Evolutionary conservation across 1,140 invertebrate species (phyloP).

Genomic region (Philotrypesis tridentata): DNA sequence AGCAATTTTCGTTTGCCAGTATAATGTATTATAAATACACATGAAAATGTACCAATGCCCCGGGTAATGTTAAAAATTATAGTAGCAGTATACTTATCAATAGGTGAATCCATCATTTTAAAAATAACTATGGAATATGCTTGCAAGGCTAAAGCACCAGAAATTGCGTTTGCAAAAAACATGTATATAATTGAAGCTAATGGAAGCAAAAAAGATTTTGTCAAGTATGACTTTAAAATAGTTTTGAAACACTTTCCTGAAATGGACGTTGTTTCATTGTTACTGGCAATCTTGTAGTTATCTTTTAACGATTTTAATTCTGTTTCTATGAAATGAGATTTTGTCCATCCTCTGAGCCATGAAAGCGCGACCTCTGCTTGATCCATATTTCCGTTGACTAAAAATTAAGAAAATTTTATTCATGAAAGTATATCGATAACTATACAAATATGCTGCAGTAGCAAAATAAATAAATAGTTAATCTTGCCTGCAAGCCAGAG

Average conservation of each 20-base stretch:
- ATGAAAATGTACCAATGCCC: neutral
- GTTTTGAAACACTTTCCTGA: neutral
- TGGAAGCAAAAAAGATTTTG: neutral
- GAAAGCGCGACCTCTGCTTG: neutral
- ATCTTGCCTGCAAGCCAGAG: constrained; percentile 9
- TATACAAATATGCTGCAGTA: no score
- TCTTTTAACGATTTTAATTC: neutral
- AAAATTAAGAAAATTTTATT: neutral
- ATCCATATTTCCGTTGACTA: neutral
- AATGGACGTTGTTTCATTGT: neutral
- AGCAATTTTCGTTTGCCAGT: neutral
- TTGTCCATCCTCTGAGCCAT: neutral
- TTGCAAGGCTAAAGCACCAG: neutral
- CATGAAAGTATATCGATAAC: no score
- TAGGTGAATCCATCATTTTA: neutral
- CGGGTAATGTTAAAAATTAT: neutral
- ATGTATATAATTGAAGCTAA: neutral
- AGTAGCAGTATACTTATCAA: neutral
- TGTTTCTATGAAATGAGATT: neutral
- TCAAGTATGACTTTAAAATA: neutral
- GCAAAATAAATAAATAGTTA: neutral
- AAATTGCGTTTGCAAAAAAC: neutral
- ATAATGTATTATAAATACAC: neutral
- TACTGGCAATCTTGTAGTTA: neutral
- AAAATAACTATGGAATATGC: neutral